A percentile compares a stretch with the other conserved stretches of the same genome.
Conservation (phyloP, 2,888 invertebrate genomes). For the Cryptocephalus moraei region DNA sequence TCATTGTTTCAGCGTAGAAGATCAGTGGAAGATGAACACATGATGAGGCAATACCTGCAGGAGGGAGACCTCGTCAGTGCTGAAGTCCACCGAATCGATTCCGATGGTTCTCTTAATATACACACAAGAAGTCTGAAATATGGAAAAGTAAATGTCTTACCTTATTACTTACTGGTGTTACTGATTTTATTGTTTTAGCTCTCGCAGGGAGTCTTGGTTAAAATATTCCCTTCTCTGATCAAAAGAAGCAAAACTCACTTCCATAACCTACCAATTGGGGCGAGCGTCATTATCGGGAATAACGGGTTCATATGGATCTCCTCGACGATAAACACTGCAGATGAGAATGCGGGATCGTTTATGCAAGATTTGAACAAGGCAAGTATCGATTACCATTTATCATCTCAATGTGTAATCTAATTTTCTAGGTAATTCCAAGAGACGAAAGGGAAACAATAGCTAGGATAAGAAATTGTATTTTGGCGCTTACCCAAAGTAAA, state of each 20-base stretch:
- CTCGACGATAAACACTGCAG: conserved; percentile 53
- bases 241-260: conserved; percentile 93
- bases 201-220: conserved; percentile 78
- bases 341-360: conserved; percentile 63
- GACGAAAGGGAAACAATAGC: conserved; percentile 78
- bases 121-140: conserved; percentile 95
- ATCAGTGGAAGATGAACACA: conserved; percentile 92
- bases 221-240: conserved; percentile 85
- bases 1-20: conserved; percentile 58
- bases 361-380: conserved; percentile 62
- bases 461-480: conserved; percentile 80
- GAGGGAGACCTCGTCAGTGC: conserved; percentile 97
- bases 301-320: conserved; percentile 96
- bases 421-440: conserved; percentile 52
- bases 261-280: conserved; percentile 85
- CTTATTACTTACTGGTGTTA: neutral
- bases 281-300: conserved; percentile 87
- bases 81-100: conserved; percentile 88
- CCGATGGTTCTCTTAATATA: conserved; percentile 84
- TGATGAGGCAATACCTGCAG: conserved; percentile 89
- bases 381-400: conserved; percentile 6
- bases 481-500: conserved; percentile 75
- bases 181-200: conserved; percentile 42
- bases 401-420: neutral
- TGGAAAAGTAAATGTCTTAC: conserved; percentile 62